phyloP scores from a whole-genome alignment of 2,888 invertebrate species.

The Timandra comae region DNA sequence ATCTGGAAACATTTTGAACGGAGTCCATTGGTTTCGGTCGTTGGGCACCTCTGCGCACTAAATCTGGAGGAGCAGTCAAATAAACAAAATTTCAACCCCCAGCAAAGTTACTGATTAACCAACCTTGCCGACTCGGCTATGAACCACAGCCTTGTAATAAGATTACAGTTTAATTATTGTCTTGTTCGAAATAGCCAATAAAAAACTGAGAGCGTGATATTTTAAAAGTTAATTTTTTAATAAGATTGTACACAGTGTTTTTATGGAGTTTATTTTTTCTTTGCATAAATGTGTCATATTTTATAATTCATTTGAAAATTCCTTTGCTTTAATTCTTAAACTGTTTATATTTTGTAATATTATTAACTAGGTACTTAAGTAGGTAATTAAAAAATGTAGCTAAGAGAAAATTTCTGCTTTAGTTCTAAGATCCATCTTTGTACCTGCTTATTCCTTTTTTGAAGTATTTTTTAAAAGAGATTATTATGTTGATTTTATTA shows the following conservation, averaged over 20 bases:
- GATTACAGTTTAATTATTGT: conserved; percentile 18
- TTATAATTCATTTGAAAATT: too few relatives aligned
- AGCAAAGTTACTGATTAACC: conserved; percentile 36
- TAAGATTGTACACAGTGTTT: neutral
- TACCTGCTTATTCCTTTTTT: too few relatives aligned
- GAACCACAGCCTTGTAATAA: conserved; percentile 11
- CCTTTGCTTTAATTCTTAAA: too few relatives aligned
- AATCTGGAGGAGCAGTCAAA: conserved; percentile 38
- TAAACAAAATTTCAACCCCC: conserved; percentile 41
- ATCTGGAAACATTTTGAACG: conserved; percentile 8
- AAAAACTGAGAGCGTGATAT: conserved; percentile 8
- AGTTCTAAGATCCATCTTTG: too few relatives aligned
- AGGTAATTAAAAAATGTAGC: too few relatives aligned
- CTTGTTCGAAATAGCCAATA: conserved; percentile 17
- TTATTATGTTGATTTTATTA: too few relatives aligned
- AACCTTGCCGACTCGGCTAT: conserved; percentile 18
- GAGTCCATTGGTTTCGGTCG: conserved; percentile 28
- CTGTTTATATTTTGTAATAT: too few relatives aligned
- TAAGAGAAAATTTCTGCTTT: too few relatives aligned
- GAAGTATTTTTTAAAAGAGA: too few relatives aligned
- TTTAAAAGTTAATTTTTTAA: conserved; percentile 1
- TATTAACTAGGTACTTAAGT: too few relatives aligned
- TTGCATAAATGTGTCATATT: too few relatives aligned
- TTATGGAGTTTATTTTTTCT: too few relatives aligned
- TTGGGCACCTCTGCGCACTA: conserved; percentile 33